phyloP scores from a whole-genome alignment of 2,113 vertebrate genomes.

The Corythaeola cristata region DNA sequence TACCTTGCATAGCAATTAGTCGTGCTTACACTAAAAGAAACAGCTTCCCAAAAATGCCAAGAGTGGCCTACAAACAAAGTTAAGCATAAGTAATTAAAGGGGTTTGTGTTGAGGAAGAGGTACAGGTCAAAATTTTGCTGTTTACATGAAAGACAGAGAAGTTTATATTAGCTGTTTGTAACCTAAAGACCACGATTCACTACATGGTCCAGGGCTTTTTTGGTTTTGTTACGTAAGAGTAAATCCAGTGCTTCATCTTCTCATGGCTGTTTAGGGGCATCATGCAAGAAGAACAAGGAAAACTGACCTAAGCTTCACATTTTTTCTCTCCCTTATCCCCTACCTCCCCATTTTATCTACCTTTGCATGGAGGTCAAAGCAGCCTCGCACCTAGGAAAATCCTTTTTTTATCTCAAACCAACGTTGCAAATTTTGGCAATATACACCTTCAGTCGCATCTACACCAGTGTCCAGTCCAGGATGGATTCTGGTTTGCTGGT shows the following conservation, averaged over 20 bases:
- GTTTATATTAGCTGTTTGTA: neutral
- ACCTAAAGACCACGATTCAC: neutral
- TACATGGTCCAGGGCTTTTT: neutral
- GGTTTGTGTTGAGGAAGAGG: neutral
- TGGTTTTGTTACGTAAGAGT: neutral
- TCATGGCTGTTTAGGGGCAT: neutral
- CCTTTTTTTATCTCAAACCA: neutral
- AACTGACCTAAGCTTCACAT: neutral
- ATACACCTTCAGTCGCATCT: neutral
- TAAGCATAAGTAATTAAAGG: neutral
- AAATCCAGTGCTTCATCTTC: neutral
- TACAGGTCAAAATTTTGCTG: neutral
- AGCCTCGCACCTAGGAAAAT: neutral
- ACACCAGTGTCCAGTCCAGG: neutral
- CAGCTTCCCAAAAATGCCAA: neutral
- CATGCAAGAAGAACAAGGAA: neutral
- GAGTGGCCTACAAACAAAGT: neutral
- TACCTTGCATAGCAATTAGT: neutral
- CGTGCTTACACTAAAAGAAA: neutral
- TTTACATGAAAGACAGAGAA: neutral
- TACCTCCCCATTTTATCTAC: neutral
- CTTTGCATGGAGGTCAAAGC: neutral
- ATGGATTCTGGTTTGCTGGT: neutral
- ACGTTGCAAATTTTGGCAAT: neutral
- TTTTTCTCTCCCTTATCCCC: neutral